These are phyloP conservation scores for Microtus pennsylvanicus DNA, from an alignment of 2,113 vertebrate species.

Conservation along the genomic window DNA sequence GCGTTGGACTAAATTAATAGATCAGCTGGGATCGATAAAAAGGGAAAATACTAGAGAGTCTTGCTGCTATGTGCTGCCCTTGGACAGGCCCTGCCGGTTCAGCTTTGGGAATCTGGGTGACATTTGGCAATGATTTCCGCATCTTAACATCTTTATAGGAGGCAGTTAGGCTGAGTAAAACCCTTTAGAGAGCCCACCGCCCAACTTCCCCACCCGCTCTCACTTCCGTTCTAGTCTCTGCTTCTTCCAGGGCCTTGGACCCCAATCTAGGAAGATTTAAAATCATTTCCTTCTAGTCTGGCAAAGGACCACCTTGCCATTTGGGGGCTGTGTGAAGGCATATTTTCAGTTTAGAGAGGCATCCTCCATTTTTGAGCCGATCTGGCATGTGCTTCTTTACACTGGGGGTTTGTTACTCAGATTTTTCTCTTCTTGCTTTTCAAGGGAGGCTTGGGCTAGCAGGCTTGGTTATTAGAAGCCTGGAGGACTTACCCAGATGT, in stretches of 20 bases:
- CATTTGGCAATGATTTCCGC: not conserved
- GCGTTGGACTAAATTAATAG: constrained; percentile 9
- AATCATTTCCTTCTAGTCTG: not conserved
- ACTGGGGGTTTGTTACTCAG: not conserved
- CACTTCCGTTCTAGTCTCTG: not conserved
- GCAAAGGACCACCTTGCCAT: not conserved
- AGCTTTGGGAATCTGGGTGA: not conserved
- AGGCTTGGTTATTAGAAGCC: not conserved
- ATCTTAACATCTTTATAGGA: constrained; percentile 7
- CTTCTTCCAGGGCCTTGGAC: not conserved
- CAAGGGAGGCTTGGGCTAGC: not conserved
- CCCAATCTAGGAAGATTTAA: not conserved
- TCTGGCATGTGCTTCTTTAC: not conserved
- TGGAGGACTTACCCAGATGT: not conserved
- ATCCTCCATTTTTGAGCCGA: not conserved
- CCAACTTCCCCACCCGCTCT: not conserved
- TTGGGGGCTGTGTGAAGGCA: not conserved
- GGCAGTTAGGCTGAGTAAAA: not conserved
- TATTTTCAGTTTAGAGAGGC: constrained; percentile 31
- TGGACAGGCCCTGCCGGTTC: not conserved
- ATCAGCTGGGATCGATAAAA: constrained; percentile 65
- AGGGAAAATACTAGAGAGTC: constrained; percentile 48
- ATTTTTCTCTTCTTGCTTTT: constrained; percentile 33
- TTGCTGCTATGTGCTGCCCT: constrained; percentile 24
- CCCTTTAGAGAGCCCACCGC: not conserved